Evolutionary conservation across 2,113 vertebrate species (phyloP).

Genomic region (Callithrix jacchus): DNA sequence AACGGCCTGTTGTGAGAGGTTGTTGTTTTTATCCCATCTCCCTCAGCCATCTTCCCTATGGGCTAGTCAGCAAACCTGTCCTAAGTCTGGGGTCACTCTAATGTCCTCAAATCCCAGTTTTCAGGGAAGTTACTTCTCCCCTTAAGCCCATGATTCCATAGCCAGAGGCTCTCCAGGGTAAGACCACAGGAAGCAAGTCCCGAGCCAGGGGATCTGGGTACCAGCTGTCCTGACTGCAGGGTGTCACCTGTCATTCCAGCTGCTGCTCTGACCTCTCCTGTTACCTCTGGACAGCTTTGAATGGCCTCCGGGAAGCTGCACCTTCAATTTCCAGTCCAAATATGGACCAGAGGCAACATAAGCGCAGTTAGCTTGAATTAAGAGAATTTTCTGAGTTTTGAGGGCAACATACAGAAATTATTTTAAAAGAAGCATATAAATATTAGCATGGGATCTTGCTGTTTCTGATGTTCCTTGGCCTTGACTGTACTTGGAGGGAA

Average conservation of each 20-base stretch:
- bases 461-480: neutral
- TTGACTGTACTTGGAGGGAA: neutral
- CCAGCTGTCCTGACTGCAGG: too few species aligned
- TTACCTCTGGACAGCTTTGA: neutral
- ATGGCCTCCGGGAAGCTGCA: neutral
- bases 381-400: neutral
- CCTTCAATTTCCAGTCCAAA: neutral
- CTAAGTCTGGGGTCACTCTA: neutral
- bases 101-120: neutral
- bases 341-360: neutral
- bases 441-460: neutral
- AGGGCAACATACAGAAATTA: neutral
- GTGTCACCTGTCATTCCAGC: too few species aligned
- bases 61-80: neutral
- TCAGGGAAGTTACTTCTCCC: neutral
- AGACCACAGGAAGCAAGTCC: neutral
- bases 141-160: neutral
- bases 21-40: neutral
- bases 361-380: neutral
- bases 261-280: neutral
- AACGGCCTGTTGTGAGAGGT: too few species aligned
- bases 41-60: neutral
- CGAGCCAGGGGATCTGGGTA: fast-evolving
- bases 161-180: neutral
- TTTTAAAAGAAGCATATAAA: neutral